Evolutionary conservation across 30 jellyfish, hydroid and myxozoan genomes (phyloP), one percentile per base, ranked within the genome.

Genomic region (Pseudorhiza aurosa): DNA sequence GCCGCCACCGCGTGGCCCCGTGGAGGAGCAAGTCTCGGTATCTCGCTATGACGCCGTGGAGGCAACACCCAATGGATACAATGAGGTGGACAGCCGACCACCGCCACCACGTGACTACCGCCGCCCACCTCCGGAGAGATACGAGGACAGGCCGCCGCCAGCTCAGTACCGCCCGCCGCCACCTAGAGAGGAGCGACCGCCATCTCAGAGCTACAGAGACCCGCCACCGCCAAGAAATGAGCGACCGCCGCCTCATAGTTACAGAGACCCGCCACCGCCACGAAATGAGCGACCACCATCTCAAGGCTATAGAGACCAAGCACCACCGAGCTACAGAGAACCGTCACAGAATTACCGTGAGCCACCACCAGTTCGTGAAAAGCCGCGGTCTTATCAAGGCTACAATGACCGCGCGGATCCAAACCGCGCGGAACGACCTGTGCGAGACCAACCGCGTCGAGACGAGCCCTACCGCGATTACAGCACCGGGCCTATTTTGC

Each of bases 221-320:
- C 97, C 94, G 8, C 96, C 96, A 18, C 83, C 89, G 0, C 72
- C 68, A 15, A 72, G 95, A 60, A 53, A 81, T 29, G 77, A 64
- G 29, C 77, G 77, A 29, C 78, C 83, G 26, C 71, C 85, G 15
- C 86, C 63, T 30, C 32, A 56, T 19, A 75, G 35, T 42, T 31
- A 57, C n/a, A 45, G 44, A n/a, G 85, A 74, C 0, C 35, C 31
- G 21, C 60, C 87, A 15, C 68, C 53, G 18, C 28, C 72, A 40
- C 81, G 93, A 50, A 36, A 64, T 65, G 77, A 88, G 10, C 68
- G 65, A 37, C 93, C 93, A 22, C 87, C 87, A 21, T 29, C 89
- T 19, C 64, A 57, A 79, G 36, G 85, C 43, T 31, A 79, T 36
- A 30, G 62, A 24, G 91, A 17, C 75, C 65, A 43, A 11, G 82